Evolutionary conservation across 2,888 invertebrate species (phyloP).

Genomic region (Eristalis tenax): DNA sequence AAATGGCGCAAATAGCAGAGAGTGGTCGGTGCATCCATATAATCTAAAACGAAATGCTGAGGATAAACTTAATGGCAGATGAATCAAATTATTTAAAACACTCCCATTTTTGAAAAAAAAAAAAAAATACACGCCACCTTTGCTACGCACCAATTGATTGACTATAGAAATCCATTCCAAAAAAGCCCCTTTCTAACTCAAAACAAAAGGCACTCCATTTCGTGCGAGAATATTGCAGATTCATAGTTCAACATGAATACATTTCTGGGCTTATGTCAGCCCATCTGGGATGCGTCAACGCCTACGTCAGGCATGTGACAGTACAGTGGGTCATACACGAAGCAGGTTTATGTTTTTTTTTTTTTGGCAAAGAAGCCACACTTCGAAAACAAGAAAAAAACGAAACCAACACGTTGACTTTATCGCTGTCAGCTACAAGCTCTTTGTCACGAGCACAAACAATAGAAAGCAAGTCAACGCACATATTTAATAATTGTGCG

Average conservation of each 20-base stretch:
- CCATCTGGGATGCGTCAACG: neutral
- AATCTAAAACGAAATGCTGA: too few relatives aligned
- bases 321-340: neutral
- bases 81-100: too few relatives aligned
- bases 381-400: neutral
- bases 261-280: neutral
- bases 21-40: too few relatives aligned
- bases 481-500: neutral
- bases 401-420: neutral
- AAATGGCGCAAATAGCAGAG: too few relatives aligned
- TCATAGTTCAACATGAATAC: neutral
- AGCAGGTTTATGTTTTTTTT: neutral
- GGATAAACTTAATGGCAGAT: too few relatives aligned
- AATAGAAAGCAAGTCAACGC: conserved; percentile 12
- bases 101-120: too few relatives aligned
- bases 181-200: neutral
- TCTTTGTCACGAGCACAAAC: conserved; percentile 23
- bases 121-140: too few relatives aligned
- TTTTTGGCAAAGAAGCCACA: neutral
- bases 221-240: neutral
- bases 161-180: neutral
- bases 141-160: neutral
- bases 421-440: neutral
- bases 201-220: neutral
- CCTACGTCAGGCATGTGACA: neutral